Evolutionary conservation across 2,888 invertebrate species (phyloP), one percentile per base, ranked within the genome.

Genomic region (Chironomus tentans): DNA sequence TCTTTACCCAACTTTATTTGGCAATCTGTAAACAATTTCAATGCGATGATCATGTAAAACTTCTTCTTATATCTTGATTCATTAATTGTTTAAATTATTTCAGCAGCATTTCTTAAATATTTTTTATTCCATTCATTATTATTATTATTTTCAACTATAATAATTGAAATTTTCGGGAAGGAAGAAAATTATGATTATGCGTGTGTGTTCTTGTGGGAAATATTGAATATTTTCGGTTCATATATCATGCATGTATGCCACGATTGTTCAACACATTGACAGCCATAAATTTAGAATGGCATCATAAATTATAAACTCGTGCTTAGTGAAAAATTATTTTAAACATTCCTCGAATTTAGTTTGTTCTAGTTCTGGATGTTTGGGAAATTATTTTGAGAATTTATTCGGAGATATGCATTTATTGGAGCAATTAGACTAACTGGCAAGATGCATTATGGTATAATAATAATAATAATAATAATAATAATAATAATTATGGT

Each of bases 251-350:
- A 13, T 72, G 38, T 38, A 38, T 38, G 38, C 38, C 38, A 38
- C 38, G 72, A 56, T 15, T 68, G 68, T 18, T 68, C 62, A 74
- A 46, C 65, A 74, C 74, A 74, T 74, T 74, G 74, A 74, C 74
- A 74, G 74, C 74, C 13, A 74, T 74, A 74, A 74, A 74, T 68
- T 74, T 68, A 48, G 56, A 74, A 24, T 74, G 68, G 74, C 68
- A 74, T 74, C 74, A 46, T 74, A 74, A 74, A 74, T 74, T 74
- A 74, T 38, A 12, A 38, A 62, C 28, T 18, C 56, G 56, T 56
- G 56, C 56, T 56, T 56, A 56, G 15, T 56, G 56, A 7, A 56
- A 5, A 15, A 56, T 15, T 50, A 15, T 50, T 15, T 56, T 15
- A 56, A 15, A 56, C 7, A 38, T 10, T 38, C 10, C 10, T 2